Base-by-base conservation (phyloP, 1,140 invertebrate species). In the Hyles euphorbiae region DNA sequence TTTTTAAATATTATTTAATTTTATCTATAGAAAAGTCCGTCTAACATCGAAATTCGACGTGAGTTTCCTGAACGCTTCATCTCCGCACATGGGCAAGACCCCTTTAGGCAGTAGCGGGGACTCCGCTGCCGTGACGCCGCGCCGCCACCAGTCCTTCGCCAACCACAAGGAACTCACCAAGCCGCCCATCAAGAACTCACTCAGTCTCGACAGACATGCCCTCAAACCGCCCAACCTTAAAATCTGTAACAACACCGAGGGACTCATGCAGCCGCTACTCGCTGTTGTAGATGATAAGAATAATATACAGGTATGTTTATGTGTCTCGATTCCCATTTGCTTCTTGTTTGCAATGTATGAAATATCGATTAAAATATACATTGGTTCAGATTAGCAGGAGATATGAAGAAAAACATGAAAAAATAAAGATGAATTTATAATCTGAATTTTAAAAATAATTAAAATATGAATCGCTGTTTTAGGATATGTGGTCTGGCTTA, bases 201-300 rank as follows among this genome's bases (percentile, higher is more conserved):
- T 83, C 70, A 88, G 85, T 52, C 52, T 88, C 1, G 85, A 88
- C 58, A 60, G 82, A 10, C 74, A 77, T 54, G 59, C 76, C 2
- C 50, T 88, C 1, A 88, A 87, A 47, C 83, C 84, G 3, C 63
- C 87, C 3, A 84, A 85, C 48, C 67, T 88, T 56, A 84, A 83
- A 34, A 81, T 87, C 33, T 80, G 77, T 33, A 84, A 85, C 56
- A 78, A 81, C 34, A 74, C 63, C 47, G 76, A 79, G 12, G 46
- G 63, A 12, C 52, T 61, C 3, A 7, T 59, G 0, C 76, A 79
- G 7, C 83, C 83, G 8, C 52, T 88, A 34, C 55, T 88, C 34
- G 83, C 83, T 34, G 78, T 85, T 7, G 74, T 88, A 3, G 85
- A 88, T 56, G 83, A 86, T 61, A 86, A 72, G 56, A 81, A 86